A percentile compares a stretch with the other conserved stretches of the same genome.
These are phyloP conservation scores for Porphyrio hochstetteri DNA, from an alignment of 2,113 vertebrate species.

Conservation along the genomic window DNA sequence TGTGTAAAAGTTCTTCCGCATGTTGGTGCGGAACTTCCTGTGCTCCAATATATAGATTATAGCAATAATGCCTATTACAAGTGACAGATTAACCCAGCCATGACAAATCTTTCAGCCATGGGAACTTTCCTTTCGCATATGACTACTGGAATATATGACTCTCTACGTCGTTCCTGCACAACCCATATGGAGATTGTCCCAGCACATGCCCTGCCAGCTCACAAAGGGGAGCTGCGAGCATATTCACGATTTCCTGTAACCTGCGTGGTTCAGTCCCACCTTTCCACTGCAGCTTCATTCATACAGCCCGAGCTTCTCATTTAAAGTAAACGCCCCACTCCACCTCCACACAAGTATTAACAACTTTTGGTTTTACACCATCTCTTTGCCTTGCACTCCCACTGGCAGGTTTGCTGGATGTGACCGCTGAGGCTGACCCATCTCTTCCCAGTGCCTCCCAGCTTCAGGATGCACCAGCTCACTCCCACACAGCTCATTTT, in stretches of 20 bases:
- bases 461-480: background rate
- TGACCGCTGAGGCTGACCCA: background rate
- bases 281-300: background rate
- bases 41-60: background rate
- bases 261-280: background rate
- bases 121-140: background rate
- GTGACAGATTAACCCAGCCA: background rate
- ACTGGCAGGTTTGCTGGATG: background rate
- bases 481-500: background rate
- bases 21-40: too few relatives aligned
- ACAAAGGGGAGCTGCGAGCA: background rate
- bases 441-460: constrained; percentile 3
- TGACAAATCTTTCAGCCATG: background rate
- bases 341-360: background rate
- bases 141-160: background rate
- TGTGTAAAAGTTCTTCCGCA: too few relatives aligned
- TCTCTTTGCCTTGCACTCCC: background rate
- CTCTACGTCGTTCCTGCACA: background rate
- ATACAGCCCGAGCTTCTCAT: background rate
- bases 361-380: background rate
- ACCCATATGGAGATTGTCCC: background rate
- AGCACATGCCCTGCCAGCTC: background rate
- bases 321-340: background rate
- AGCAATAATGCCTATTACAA: background rate
- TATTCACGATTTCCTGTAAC: constrained; percentile 31